Conservation (phyloP, 2,113 vertebrate genomes). For the Atractosteus spatula region DNA sequence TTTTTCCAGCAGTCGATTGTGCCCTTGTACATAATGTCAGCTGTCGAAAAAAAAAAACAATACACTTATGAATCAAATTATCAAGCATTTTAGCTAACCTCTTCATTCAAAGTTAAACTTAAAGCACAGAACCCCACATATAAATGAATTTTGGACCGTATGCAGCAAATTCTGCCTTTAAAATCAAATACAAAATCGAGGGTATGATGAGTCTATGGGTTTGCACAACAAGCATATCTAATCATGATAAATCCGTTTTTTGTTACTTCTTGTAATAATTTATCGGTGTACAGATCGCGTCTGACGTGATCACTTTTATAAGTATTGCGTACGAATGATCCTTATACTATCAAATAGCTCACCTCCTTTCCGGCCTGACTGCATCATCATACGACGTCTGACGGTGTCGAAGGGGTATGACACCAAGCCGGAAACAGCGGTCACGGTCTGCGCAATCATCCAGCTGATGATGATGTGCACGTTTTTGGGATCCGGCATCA, state of each 20-base stretch:
- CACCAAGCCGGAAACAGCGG: constrained; percentile 84
- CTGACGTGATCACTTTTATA: too few relatives aligned
- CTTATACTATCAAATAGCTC: constrained; percentile 40
- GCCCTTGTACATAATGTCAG: constrained; percentile 97
- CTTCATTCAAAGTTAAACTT: background rate
- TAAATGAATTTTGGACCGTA: too few relatives aligned
- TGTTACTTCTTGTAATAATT: too few relatives aligned
- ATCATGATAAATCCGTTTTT: too few relatives aligned
- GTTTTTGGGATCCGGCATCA: constrained; percentile 97
- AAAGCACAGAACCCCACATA: background rate
- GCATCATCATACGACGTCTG: constrained; percentile 99
- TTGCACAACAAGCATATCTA: background rate
- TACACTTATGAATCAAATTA: background rate
- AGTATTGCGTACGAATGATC: too few relatives aligned
- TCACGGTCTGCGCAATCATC: constrained; percentile 97
- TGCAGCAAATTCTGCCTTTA: background rate
- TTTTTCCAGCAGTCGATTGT: constrained; percentile 98
- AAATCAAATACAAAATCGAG: constrained; percentile 8
- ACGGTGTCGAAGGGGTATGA: constrained; percentile 98
- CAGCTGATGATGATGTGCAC: constrained; percentile 93
- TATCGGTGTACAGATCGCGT: too few relatives aligned
- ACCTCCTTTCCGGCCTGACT: constrained; percentile 98
- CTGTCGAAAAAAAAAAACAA: constrained; percentile 59
- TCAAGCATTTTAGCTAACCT: too few relatives aligned
- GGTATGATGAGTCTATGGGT: background rate